These are phyloP conservation scores for Hucho hucho DNA, from an alignment of 2,113 vertebrate genomes.

Conservation along the genomic window DNA sequence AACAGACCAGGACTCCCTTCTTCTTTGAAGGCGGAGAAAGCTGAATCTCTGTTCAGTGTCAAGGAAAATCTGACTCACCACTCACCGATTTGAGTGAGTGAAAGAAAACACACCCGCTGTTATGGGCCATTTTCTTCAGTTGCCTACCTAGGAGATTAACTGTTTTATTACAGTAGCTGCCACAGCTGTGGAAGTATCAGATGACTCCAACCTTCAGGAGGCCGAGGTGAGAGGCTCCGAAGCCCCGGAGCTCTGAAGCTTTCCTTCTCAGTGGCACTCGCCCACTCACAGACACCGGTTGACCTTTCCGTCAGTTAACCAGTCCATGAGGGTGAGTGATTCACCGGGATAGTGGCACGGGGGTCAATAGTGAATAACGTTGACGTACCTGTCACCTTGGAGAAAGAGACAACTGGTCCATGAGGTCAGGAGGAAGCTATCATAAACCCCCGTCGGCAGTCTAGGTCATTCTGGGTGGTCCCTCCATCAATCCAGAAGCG, in stretches of 20 bases:
- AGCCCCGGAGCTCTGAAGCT: too few relatives aligned
- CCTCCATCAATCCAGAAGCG: conserved; percentile 8
- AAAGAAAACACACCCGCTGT: not conserved
- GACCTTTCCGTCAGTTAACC: conserved; percentile 66
- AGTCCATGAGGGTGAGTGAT: conserved; percentile 43
- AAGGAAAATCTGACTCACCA: not conserved
- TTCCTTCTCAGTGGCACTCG: conserved; percentile 1
- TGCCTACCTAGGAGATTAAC: not conserved
- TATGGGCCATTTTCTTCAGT: not conserved
- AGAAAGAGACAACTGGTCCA: conserved; percentile 42
- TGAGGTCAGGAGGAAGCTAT: conserved; percentile 31
- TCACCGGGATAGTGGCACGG: conserved; percentile 39
- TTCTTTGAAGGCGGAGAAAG: too few relatives aligned
- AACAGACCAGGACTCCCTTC: not conserved
- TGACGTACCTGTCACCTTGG: conserved; percentile 57
- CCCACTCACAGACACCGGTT: conserved; percentile 48
- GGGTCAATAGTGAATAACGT: conserved; percentile 63
- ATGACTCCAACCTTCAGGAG: conserved; percentile 45
- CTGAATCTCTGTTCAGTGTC: too few relatives aligned
- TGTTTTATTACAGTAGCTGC: conserved; percentile 42
- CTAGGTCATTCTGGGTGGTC: conserved; percentile 57
- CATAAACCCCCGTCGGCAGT: conserved; percentile 35
- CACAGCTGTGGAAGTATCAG: conserved; percentile 53
- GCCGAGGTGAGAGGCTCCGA: conserved; percentile 32
- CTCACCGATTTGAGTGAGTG: too few relatives aligned